Evolutionary conservation across 1,140 invertebrate genomes (phyloP).

Genomic region (Cotesia chilonis): DNA sequence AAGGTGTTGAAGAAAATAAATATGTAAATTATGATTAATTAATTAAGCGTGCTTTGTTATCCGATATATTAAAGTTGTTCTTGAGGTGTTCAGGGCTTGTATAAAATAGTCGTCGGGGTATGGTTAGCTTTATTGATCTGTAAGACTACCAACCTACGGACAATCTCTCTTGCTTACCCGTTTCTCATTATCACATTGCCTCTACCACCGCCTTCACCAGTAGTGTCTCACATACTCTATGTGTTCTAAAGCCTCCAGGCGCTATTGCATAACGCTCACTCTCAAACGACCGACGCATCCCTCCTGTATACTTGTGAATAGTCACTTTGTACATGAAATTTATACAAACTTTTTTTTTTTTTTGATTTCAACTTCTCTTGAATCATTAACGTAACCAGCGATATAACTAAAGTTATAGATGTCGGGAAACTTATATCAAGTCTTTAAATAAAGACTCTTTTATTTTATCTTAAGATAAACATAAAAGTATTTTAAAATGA

Average conservation of each 20-base stretch:
- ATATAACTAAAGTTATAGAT: no score
- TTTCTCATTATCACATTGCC: slow-evolving; percentile 45
- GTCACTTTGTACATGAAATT: not conserved
- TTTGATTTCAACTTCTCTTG: no score
- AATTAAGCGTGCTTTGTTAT: slow-evolving; percentile 57
- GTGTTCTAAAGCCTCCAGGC: slow-evolving; percentile 32
- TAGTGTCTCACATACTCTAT: slow-evolving; percentile 34
- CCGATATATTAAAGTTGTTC: slow-evolving; percentile 65
- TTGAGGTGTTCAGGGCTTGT: slow-evolving; percentile 54
- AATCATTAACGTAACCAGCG: no score
- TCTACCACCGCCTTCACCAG: slow-evolving; percentile 43
- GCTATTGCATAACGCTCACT: slow-evolving; percentile 31
- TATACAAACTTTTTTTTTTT: no score
- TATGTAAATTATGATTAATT: slow-evolving; percentile 58
- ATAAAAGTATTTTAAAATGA: no score
- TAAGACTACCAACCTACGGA: slow-evolving; percentile 65
- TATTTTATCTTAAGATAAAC: no score
- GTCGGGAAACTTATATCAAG: no score
- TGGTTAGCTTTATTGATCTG: slow-evolving; percentile 68
- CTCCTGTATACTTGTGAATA: not conserved
- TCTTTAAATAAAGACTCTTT: no score
- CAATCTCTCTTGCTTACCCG: slow-evolving; percentile 45
- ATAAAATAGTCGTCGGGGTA: slow-evolving; percentile 48
- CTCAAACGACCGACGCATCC: slow-evolving; percentile 22
- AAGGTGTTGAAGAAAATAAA: not conserved